Evolutionary conservation across 1,140 invertebrate species (phyloP).

Genomic region (Drosophila santomea): DNA sequence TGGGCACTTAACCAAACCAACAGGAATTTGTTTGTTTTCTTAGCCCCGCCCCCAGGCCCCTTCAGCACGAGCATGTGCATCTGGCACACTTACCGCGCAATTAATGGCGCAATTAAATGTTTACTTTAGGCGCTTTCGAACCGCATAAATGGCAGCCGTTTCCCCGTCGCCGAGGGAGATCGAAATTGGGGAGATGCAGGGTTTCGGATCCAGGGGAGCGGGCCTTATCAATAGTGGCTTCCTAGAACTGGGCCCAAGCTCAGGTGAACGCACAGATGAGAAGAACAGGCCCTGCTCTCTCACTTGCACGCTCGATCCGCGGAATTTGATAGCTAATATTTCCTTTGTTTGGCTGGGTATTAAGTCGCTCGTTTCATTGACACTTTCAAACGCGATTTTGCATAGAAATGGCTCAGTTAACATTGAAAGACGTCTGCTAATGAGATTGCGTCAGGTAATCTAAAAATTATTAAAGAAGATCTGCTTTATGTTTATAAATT

Average conservation of each 20-base stretch:
- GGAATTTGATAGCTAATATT: background rate
- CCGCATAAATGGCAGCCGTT: constrained; percentile 64
- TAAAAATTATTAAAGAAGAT: constrained; percentile 28
- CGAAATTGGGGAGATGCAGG: constrained; percentile 6
- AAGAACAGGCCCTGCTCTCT: background rate
- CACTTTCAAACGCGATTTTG: constrained; percentile 22
- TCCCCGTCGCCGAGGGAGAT: constrained; percentile 33
- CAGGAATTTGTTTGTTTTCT: constrained; percentile 76
- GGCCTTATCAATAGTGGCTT: background rate
- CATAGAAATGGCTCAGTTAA: constrained; percentile 28
- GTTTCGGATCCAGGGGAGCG: background rate
- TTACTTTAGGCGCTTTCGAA: constrained; percentile 77
- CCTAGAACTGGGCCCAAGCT: background rate
- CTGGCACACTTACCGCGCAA: constrained; percentile 80
- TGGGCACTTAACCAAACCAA: constrained; percentile 71
- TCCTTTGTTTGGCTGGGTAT: constrained; percentile 15
- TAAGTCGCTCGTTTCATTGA: constrained; percentile 3
- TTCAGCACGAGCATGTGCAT: constrained; percentile 58
- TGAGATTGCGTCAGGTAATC: constrained; percentile 12
- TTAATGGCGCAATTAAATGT: constrained; percentile 83
- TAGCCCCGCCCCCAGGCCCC: constrained; percentile 19
- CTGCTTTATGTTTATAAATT: constrained; percentile 6
- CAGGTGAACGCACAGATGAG: constrained; percentile 29
- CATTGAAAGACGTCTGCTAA: constrained; percentile 33
- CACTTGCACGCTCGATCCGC: background rate